Percentiles rank a stretch among this genome's conserved stretches.
Evolutionary conservation across 2,888 invertebrate species (phyloP).

Genomic region (Chesias legatella): DNA sequence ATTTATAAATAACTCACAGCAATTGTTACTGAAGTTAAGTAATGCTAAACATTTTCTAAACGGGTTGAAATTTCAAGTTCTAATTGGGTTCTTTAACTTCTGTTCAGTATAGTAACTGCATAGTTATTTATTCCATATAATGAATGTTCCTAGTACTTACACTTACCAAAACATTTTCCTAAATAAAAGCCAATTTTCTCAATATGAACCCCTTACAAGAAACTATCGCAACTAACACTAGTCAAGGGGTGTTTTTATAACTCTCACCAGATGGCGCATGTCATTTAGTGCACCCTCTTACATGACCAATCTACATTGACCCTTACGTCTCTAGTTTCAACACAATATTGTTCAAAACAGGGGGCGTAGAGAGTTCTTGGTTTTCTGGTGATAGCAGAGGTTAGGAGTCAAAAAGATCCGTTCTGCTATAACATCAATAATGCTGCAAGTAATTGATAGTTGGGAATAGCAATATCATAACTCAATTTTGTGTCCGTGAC

Average conservation of each 20-base stretch:
- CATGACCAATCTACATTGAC: constrained; percentile 35
- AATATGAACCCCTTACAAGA: constrained; percentile 54
- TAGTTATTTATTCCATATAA: too few relatives aligned
- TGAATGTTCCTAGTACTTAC: too few relatives aligned
- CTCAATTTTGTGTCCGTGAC: constrained; percentile 42
- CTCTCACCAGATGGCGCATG: constrained; percentile 71
- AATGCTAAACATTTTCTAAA: too few relatives aligned
- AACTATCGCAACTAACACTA: constrained; percentile 66
- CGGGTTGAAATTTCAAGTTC: too few relatives aligned
- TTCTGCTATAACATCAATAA: constrained; percentile 67
- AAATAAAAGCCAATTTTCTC: too few relatives aligned
- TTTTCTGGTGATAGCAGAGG: constrained; percentile 50
- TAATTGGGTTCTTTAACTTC: too few relatives aligned
- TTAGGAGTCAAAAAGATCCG: constrained; percentile 74
- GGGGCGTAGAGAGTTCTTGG: constrained; percentile 30
- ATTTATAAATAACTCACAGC: too few relatives aligned
- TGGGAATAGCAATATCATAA: constrained; percentile 69
- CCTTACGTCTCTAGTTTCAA: constrained; percentile 26
- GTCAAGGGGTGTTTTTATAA: constrained; percentile 72
- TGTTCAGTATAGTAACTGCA: too few relatives aligned
- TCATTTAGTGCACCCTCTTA: constrained; percentile 68
- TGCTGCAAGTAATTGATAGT: constrained; percentile 61
- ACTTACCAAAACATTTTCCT: too few relatives aligned
- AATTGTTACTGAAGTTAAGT: too few relatives aligned
- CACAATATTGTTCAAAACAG: background rate